Conservation (phyloP, 2,888 invertebrate genomes). For the Dasypogon diadema region DNA sequence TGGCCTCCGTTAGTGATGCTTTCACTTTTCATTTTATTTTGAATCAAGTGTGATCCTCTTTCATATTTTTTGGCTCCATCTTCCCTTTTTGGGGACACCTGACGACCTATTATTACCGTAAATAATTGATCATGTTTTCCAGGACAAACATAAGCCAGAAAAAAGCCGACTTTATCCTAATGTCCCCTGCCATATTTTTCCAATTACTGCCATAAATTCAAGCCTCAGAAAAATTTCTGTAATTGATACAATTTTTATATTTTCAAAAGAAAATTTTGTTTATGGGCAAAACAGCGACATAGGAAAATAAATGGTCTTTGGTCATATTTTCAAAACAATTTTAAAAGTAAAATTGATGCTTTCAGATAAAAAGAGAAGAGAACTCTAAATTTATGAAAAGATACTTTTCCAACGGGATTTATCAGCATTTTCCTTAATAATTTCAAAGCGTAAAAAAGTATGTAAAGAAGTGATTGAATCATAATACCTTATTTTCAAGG, state of each 20-base stretch:
- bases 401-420: too few species aligned
- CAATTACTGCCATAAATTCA: slow-evolving; percentile 40
- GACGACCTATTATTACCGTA: slow-evolving; percentile 35
- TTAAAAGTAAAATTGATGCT: too few species aligned
- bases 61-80: slow-evolving; percentile 3
- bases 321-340: too few species aligned
- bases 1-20: background rate
- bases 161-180: slow-evolving; percentile 7
- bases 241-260: slow-evolving; percentile 35
- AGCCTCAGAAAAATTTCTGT: slow-evolving; percentile 5
- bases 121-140: slow-evolving; percentile 43
- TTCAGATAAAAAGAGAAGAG: too few species aligned
- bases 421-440: too few species aligned
- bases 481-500: too few species aligned
- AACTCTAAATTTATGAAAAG: too few species aligned
- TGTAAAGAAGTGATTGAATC: too few species aligned
- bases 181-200: slow-evolving; percentile 26
- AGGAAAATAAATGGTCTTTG: too few species aligned
- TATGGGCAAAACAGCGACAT: background rate
- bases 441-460: too few species aligned
- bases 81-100: background rate
- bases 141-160: background rate
- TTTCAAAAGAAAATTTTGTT: background rate
- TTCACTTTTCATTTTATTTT: slow-evolving; percentile 45
- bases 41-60: slow-evolving; percentile 41